Evolutionary conservation across 2,797 vertebrate species (phyloP).

Genomic region (Poecilia wingei): DNA sequence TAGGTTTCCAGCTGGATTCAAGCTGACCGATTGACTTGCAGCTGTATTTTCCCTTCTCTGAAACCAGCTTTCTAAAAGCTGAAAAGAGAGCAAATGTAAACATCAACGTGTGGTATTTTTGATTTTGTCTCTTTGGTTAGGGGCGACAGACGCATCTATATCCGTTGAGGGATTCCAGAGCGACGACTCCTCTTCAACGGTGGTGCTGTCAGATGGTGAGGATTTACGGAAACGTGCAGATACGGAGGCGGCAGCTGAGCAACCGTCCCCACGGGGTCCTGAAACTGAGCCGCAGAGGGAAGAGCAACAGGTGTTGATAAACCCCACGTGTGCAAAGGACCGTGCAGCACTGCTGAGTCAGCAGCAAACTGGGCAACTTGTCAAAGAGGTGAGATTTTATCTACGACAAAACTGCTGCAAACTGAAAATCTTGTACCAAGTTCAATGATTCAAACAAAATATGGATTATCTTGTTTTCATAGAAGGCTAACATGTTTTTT

Average conservation of each 20-base stretch:
- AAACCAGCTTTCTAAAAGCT: neutral
- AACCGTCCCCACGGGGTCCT: conserved; percentile 78
- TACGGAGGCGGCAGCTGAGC: conserved; percentile 76
- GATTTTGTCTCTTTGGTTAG: neutral
- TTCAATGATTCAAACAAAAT: neutral
- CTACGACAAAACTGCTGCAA: neutral
- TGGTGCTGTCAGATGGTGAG: conserved; percentile 28
- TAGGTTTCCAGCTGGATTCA: neutral
- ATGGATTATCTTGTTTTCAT: neutral
- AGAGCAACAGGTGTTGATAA: conserved; percentile 81
- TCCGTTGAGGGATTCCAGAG: conserved; percentile 75
- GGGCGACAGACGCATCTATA: neutral
- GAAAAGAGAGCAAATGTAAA: neutral
- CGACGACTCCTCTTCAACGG: conserved; percentile 62
- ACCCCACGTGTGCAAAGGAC: conserved; percentile 40
- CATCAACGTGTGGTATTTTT: neutral
- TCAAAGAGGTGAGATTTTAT: conserved; percentile 85
- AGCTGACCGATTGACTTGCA: neutral
- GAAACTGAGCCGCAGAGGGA: conserved; percentile 79
- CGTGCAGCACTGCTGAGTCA: conserved; percentile 51
- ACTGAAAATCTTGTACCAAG: neutral
- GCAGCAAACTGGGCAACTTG: conserved; percentile 80
- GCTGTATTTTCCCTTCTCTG: neutral
- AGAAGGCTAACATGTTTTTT: neutral
- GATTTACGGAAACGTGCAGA: conserved; percentile 43